These are phyloP conservation scores for Celastrina argiolus DNA, from an alignment of 2,888 invertebrate genomes.

Conservation along the genomic window DNA sequence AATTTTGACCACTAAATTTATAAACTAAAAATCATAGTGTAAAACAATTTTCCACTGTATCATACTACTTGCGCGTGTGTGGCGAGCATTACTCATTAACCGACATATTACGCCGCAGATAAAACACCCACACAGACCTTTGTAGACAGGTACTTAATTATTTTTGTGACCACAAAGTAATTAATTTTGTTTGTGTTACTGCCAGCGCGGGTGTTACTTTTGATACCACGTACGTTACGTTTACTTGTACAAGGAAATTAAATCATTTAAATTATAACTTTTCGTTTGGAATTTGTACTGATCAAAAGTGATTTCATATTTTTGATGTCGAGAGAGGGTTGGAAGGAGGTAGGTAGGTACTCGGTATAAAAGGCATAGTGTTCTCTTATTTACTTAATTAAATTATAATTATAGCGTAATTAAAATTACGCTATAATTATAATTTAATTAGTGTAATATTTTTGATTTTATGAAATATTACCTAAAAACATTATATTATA, in stretches of 20 bases:
- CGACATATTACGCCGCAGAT: neutral
- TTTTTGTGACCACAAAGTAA: slow-evolving; percentile 7
- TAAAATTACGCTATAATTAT: too few relatives aligned
- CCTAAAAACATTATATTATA: too few relatives aligned
- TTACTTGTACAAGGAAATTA: neutral
- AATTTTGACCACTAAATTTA: too few relatives aligned
- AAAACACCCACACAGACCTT: neutral
- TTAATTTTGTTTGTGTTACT: neutral
- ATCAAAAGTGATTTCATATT: too few relatives aligned
- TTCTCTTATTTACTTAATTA: too few relatives aligned
- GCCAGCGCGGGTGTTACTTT: neutral
- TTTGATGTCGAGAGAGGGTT: too few relatives aligned
- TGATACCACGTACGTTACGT: neutral
- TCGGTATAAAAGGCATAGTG: too few relatives aligned
- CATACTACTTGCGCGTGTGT: neutral
- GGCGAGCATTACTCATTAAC: neutral
- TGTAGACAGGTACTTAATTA: neutral
- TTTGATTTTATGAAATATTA: too few relatives aligned
- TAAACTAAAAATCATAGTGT: neutral
- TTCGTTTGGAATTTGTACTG: too few relatives aligned
- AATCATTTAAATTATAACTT: neutral
- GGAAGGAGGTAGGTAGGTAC: too few relatives aligned
- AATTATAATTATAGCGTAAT: too few relatives aligned
- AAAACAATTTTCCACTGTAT: neutral
- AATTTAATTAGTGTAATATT: too few relatives aligned